Base-by-base conservation (phyloP, 2,113 vertebrate genomes). In the Verasper variegatus region DNA sequence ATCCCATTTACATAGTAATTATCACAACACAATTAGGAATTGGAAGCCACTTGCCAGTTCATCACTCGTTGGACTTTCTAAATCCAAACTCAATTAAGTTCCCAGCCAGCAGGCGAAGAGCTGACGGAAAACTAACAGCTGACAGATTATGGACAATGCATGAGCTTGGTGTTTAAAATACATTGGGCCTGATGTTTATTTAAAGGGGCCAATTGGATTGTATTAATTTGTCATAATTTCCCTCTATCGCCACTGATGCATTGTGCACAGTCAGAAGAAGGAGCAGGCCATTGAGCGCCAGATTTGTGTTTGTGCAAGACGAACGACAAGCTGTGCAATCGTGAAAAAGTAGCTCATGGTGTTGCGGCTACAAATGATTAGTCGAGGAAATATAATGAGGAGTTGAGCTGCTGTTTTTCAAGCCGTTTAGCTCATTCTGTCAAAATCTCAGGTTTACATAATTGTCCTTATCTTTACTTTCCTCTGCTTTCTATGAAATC, bases 41-140 rank as follows among this genome's bases (percentile, higher is more conserved):
- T 5, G 4, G 45, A 49, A 49, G 45, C 45, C 45, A 18, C 15
- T 49, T 49, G 15, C 14, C 45, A 49, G 17, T 49, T 18, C 45
- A 49, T 49, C 15, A 2, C 55, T 71, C 77, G 86, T 90, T 82
- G 71, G 71, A 90, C 81, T 78, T 74, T 87, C 74, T 69, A 88
- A 88, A 83, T 82, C 77, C 60, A 72, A 52, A 52, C 18, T n/a
- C 51, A 52, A 52, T 52, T 52, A 52, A n/a, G 5, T 84, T 78
- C 71, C 86, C 76, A 69, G 74, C 86, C 80, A 81, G 81, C 64
- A 78, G 59, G 21, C 37, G 56, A 12, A 63, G 47, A 51, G 68
- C 54, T 24, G 78, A 68, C 82, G 89, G 60, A 42, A 23, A 85
- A 77, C 65, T 3, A 20, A 49, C 14, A 11, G 42, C 42, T 20